Conservation (phyloP, 2,113 vertebrate genomes). For the Telmatochromis bifrenatus region DNA sequence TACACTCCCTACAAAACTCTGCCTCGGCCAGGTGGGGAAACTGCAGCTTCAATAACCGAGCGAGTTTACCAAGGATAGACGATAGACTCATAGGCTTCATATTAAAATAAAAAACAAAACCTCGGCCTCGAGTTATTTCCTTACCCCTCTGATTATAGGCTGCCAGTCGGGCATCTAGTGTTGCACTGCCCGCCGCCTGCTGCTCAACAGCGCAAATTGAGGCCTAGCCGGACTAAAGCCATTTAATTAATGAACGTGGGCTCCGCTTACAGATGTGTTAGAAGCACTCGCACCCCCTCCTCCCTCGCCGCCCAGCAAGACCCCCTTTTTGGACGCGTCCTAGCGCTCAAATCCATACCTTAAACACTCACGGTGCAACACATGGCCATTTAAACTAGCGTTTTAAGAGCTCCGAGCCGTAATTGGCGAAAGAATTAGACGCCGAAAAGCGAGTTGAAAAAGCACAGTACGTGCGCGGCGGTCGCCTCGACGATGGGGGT, state of each 20-base stretch:
- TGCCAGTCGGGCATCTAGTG: conserved; percentile 58
- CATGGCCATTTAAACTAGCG: conserved; percentile 43
- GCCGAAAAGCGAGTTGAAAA: conserved; percentile 43
- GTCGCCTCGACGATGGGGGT: conserved; percentile 61
- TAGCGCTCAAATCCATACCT: conserved; percentile 25
- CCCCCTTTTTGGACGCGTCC: conserved; percentile 31
- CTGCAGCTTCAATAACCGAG: background rate
- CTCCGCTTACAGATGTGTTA: conserved; percentile 71
- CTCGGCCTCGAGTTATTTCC: conserved; percentile 68
- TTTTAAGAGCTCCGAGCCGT: conserved; percentile 47
- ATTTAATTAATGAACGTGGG: conserved; percentile 77
- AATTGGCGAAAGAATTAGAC: conserved; percentile 59
- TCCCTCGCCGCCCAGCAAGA: conserved; percentile 29
- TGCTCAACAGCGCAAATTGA: conserved; percentile 65
- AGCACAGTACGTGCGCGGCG: conserved; percentile 56
- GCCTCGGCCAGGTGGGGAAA: conserved; percentile 40
- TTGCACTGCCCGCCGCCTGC: conserved; percentile 64
- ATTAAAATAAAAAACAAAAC: conserved; percentile 15
- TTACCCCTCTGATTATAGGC: conserved; percentile 59
- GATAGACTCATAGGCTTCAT: conserved; percentile 11
- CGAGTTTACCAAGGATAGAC: background rate
- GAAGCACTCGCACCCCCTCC: conserved; percentile 61
- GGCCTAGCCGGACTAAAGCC: conserved; percentile 72
- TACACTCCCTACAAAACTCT: conserved; percentile 29
- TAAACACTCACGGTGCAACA: conserved; percentile 42